Evolutionary conservation across 2,888 invertebrate species (phyloP), one percentile per base, ranked within the genome.

Genomic region (Leucophenga maculata): DNA sequence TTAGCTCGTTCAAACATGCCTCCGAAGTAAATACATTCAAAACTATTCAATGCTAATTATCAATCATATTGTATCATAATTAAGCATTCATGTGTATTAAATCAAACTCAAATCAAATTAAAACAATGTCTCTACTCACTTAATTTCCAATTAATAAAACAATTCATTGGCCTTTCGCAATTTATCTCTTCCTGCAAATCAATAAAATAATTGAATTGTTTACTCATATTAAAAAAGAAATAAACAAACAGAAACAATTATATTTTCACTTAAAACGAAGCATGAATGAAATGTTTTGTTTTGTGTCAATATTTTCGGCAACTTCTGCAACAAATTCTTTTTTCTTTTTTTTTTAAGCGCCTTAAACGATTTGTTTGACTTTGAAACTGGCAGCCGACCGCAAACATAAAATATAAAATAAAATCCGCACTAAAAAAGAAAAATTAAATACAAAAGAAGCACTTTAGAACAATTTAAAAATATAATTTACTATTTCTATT

Each of bases 251-350:
- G n/a, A 60, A 39, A 39, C n/a, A 65, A 68, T 54, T 16, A 50
- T 18, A 50, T 16, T 50, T 50, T n/a, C 14, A 50, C n/a, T 69
- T 74, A 68, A 79, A 31, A 8, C 1, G 4, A 76, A 79, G 72
- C 82, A 78, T 82, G 80, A 82, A 80, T 80, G 82, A 80, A 80
- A 77, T 80, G 80, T 82, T 82, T 79, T 70, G 72, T 32, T 20
- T 76, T 74, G 71, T 80, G 80, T 82, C 80, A 80, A 82, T 82
- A 75, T 75, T 80, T 69, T 77, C 48, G 3, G 32, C 31, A 26
- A 32, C 26, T 26, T 26, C 26, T 26, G 26, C 26, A 26, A 26
- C 26, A 26, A 22, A 59, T 73, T 75, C 70, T 69, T 64, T 69
- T 68, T 71, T 73, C 70, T 73, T 75, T 71, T 69, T 64, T 69